A percentile compares a stretch with the other conserved stretches of the same genome.
These are phyloP conservation scores for Meloidogyne exigua DNA, from an alignment of 1,140 invertebrate genomes.

Conservation along the genomic window DNA sequence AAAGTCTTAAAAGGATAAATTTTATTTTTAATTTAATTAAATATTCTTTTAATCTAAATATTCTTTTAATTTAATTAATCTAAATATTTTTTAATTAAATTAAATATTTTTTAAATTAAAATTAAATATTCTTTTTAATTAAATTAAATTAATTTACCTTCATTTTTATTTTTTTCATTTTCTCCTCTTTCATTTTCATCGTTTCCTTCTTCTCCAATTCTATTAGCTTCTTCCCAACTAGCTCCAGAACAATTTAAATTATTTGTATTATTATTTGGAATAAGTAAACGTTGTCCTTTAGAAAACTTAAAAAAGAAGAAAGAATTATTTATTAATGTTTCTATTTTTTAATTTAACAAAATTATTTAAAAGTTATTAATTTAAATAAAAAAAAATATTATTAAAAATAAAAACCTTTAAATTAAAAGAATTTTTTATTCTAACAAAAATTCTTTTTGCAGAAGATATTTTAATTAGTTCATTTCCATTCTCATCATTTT, in stretches of 20 bases:
- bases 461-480: background rate
- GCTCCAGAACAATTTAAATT: background rate
- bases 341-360: no score
- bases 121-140: no score
- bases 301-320: background rate
- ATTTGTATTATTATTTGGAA: background rate
- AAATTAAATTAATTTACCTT: background rate
- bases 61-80: no score
- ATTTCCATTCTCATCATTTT: background rate
- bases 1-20: background rate
- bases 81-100: no score
- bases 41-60: no score
- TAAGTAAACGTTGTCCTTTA: background rate
- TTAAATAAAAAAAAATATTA: no score
- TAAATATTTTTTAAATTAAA: no score
- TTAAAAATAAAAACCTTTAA: background rate
- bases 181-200: background rate
- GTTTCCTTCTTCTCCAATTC: background rate
- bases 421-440: background rate
- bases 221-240: background rate
- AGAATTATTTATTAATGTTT: background rate
- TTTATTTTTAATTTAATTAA: no score
- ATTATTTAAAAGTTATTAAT: no score
- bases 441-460: background rate
- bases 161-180: background rate